A percentile compares a stretch with the other conserved stretches of the same genome.
phyloP scores from a whole-genome alignment of 35 echinoderm and acorn worm species.

The Acanthaster planci region DNA sequence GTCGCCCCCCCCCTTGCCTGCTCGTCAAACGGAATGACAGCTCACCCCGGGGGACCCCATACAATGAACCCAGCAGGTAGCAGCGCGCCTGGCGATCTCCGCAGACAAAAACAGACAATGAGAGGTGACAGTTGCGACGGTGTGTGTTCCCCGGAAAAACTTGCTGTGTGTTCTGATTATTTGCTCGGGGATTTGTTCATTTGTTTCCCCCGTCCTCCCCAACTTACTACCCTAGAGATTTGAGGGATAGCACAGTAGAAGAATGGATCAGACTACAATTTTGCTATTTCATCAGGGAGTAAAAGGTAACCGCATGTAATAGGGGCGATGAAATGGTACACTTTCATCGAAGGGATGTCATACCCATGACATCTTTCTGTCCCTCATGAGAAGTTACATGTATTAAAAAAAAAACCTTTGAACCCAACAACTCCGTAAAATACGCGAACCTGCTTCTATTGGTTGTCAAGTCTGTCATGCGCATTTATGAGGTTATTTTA shows the following conservation, averaged over 20 bases:
- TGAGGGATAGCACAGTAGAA: background rate
- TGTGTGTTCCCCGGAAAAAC: constrained; percentile 8
- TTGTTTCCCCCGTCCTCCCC: background rate
- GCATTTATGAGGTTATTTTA: too few species aligned
- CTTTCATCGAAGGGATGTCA: too few species aligned
- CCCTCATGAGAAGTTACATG: too few species aligned
- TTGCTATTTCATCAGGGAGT: too few species aligned
- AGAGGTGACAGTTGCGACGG: constrained; percentile 1
- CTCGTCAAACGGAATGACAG: background rate
- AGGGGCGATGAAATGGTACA: too few species aligned
- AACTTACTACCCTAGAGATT: constrained; percentile 3
- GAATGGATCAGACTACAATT: background rate
- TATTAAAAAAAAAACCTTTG: too few species aligned
- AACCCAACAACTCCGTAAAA: too few species aligned
- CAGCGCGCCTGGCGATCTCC: background rate
- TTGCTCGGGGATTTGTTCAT: background rate
- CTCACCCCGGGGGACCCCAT: constrained; percentile 18
- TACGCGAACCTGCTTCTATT: too few species aligned
- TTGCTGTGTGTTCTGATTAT: constrained; percentile 6
- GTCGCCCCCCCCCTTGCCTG: background rate
- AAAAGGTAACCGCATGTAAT: too few species aligned
- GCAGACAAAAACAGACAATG: background rate
- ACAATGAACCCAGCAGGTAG: constrained; percentile 18
- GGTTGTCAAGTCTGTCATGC: too few species aligned
- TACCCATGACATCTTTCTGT: too few species aligned